These are phyloP conservation scores for Heteromurus nitidus DNA, from an alignment of 2,888 invertebrate genomes.

Conservation along the genomic window DNA sequence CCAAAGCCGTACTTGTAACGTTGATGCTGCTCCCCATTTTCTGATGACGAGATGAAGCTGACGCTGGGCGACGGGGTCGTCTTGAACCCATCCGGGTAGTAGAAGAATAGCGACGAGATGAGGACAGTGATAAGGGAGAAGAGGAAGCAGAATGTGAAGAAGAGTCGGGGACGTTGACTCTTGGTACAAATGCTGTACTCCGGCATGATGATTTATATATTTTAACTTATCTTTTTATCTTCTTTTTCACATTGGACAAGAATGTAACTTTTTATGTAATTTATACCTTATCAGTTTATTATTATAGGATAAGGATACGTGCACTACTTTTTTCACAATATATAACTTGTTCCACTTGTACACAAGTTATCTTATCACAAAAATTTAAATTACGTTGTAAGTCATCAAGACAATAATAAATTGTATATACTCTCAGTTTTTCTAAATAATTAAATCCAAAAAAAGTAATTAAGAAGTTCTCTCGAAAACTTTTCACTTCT, in stretches of 20 bases:
- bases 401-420: no score
- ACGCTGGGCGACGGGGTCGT: slow-evolving; percentile 55
- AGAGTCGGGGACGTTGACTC: slow-evolving; percentile 70
- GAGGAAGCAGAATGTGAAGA: slow-evolving; percentile 71
- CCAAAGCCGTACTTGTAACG: no score
- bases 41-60: slow-evolving; percentile 49
- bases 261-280: no score
- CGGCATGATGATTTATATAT: slow-evolving; percentile 43
- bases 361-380: no score
- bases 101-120: slow-evolving; percentile 70
- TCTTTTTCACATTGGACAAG: not conserved
- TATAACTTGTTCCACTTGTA: no score
- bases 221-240: not conserved
- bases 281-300: no score
- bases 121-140: slow-evolving; percentile 71
- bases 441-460: not conserved
- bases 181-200: slow-evolving; percentile 63
- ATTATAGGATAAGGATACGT: no score
- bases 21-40: slow-evolving; percentile 45
- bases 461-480: not conserved
- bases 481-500: not conserved
- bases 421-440: not conserved
- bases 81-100: slow-evolving; percentile 69
- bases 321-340: no score
- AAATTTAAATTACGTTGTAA: no score